Evolutionary conservation across 2,888 invertebrate genomes (phyloP).

Genomic region (Andrena marginata): DNA sequence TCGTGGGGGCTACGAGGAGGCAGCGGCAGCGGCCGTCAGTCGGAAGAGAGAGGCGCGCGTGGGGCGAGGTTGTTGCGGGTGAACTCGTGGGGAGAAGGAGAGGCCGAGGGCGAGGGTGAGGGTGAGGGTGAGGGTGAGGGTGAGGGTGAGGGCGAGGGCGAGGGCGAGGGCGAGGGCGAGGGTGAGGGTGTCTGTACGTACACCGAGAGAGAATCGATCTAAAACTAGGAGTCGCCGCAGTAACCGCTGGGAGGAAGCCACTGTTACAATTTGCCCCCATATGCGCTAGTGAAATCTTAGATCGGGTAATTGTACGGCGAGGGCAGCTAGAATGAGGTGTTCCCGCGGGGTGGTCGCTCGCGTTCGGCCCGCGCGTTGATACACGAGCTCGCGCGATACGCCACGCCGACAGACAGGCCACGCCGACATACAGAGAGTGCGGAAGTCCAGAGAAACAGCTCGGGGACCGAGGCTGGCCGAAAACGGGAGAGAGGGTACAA

Average conservation of each 20-base stretch:
- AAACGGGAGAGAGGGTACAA: slow-evolving; percentile 13
- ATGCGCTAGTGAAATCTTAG: slow-evolving; percentile 80
- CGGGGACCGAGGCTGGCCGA: slow-evolving; percentile 20
- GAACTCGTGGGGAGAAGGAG: slow-evolving; percentile 69
- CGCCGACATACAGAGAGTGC: slow-evolving; percentile 25
- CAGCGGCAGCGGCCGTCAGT: slow-evolving; percentile 55
- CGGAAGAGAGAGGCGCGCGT: slow-evolving; percentile 66
- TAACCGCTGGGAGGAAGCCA: slow-evolving; percentile 82
- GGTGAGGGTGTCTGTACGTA: slow-evolving; percentile 75
- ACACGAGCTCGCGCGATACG: slow-evolving; percentile 60
- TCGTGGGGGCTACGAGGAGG: slow-evolving; percentile 38
- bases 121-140: slow-evolving; percentile 49
- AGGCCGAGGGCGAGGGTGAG: slow-evolving; percentile 52
- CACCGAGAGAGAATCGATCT: slow-evolving; percentile 84
- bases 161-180: slow-evolving; percentile 65
- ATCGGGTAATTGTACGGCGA: slow-evolving; percentile 78
- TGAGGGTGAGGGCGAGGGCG: slow-evolving; percentile 39
- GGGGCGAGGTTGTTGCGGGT: slow-evolving; percentile 72
- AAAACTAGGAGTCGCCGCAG: slow-evolving; percentile 85
- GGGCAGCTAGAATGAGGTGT: slow-evolving; percentile 74
- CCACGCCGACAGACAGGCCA: slow-evolving; percentile 50
- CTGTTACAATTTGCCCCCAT: slow-evolving; percentile 81
- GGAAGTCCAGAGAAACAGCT: slow-evolving; percentile 23
- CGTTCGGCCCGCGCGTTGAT: slow-evolving; percentile 71
- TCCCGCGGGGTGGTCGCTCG: slow-evolving; percentile 69